Conservation (phyloP, 2,888 invertebrate genomes). For the Tromatobia lineatoria region DNA sequence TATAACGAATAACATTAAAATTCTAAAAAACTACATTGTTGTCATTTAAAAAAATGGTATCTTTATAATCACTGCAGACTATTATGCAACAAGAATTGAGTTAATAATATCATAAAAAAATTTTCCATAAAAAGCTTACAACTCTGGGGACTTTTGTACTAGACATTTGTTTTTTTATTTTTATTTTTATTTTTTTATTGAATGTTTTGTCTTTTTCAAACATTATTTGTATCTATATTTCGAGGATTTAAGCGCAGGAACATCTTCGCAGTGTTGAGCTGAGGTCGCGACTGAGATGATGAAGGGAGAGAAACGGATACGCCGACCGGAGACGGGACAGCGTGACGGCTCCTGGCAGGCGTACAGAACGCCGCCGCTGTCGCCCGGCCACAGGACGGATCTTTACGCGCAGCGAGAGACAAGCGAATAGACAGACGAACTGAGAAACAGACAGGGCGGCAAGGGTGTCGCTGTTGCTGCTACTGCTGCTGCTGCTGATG, state of each 20-base stretch:
- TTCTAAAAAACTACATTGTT: no score
- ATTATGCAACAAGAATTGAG: no score
- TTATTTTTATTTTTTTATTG: background rate
- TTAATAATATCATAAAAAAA: no score
- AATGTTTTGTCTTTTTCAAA: background rate
- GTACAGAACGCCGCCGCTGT: slow-evolving; percentile 73
- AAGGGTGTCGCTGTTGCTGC: slow-evolving; percentile 28
- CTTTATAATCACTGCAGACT: no score
- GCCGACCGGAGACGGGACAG: slow-evolving; percentile 82
- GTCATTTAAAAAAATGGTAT: no score
- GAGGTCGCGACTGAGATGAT: slow-evolving; percentile 33
- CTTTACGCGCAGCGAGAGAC: slow-evolving; percentile 63
- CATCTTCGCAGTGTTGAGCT: background rate
- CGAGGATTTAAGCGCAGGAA: slow-evolving; percentile 17
- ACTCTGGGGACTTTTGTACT: background rate
- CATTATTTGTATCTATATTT: background rate
- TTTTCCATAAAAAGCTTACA: no score
- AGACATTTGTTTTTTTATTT: background rate
- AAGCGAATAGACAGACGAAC: slow-evolving; percentile 73
- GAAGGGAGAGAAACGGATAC: slow-evolving; percentile 72
- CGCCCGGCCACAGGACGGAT: slow-evolving; percentile 52
- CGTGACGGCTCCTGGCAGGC: slow-evolving; percentile 85
- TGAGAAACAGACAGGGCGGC: slow-evolving; percentile 67
- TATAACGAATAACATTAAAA: no score
- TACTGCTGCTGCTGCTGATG: slow-evolving; percentile 4